phyloP scores from a whole-genome alignment of 2,797 vertebrate species.

The Scolopax rusticola region DNA sequence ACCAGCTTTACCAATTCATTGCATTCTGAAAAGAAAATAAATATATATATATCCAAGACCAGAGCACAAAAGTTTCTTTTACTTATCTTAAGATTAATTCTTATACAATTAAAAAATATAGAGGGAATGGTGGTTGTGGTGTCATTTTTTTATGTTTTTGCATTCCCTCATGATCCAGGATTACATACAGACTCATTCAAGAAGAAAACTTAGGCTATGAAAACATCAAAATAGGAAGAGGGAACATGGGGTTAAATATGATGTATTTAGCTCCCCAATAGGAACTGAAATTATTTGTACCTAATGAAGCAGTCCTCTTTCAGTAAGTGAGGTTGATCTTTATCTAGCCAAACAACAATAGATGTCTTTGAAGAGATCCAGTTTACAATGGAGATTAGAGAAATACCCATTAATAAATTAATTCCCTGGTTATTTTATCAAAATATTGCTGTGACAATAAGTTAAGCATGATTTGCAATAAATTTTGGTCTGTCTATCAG shows the following conservation, averaged over 20 bases:
- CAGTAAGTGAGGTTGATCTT: background rate
- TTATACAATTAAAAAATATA: background rate
- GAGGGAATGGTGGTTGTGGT: background rate
- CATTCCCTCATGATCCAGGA: background rate
- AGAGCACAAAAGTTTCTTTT: background rate
- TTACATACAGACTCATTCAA: background rate
- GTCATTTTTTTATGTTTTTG: rapidly evolving
- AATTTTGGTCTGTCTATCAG: background rate
- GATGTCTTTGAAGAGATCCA: background rate
- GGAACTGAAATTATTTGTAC: background rate
- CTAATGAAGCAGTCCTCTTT: background rate
- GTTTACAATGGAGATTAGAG: background rate
- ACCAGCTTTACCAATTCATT: background rate
- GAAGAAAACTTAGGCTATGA: background rate
- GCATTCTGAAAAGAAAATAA: background rate
- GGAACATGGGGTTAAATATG: background rate
- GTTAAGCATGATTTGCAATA: constrained; percentile 1
- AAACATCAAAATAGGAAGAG: background rate
- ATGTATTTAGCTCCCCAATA: background rate
- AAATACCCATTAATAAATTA: background rate
- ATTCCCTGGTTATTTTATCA: background rate
- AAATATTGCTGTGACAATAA: background rate
- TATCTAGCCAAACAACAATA: background rate
- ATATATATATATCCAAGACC: rapidly evolving
- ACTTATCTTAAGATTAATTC: background rate